phyloP scores from a whole-genome alignment of 2,888 invertebrate species.

The Diogma glabrata region DNA sequence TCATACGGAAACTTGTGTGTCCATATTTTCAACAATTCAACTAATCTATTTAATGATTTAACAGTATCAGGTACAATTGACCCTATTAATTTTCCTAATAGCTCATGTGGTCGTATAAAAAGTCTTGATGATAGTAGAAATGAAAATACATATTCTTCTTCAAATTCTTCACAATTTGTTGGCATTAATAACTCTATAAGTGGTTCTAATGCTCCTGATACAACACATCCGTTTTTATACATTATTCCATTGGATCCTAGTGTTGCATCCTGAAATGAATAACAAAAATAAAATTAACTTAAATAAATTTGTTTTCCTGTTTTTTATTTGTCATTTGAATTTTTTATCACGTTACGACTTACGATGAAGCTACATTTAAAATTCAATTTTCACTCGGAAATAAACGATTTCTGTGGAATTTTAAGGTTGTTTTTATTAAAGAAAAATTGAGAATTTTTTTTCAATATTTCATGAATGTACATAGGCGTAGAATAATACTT shows the following conservation, averaged over 20 bases:
- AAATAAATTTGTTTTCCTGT: too few relatives aligned
- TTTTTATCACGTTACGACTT: too few relatives aligned
- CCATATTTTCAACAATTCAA: slow-evolving; percentile 34
- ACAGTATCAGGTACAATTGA: slow-evolving; percentile 34
- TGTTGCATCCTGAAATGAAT: slow-evolving; percentile 28
- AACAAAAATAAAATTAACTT: too few relatives aligned
- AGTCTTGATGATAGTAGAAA: slow-evolving; percentile 37
- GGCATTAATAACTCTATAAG: slow-evolving; percentile 33
- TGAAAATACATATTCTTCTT: slow-evolving; percentile 34
- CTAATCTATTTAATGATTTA: slow-evolving; percentile 34
- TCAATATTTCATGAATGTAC: too few relatives aligned
- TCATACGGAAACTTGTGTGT: slow-evolving; percentile 37
- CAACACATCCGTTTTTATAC: slow-evolving; percentile 35
- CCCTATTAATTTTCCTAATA: slow-evolving; percentile 32
- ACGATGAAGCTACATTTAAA: too few relatives aligned
- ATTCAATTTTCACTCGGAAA: too few relatives aligned
- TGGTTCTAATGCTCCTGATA: slow-evolving; percentile 35
- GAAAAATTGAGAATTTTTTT: too few relatives aligned
- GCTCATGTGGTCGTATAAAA: slow-evolving; percentile 35
- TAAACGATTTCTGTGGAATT: too few relatives aligned
- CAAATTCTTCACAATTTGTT: slow-evolving; percentile 29
- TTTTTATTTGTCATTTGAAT: too few relatives aligned
- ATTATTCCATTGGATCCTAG: slow-evolving; percentile 35
- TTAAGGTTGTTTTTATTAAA: too few relatives aligned
- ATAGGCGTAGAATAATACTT: too few relatives aligned